A percentile compares a stretch with the other conserved stretches of the same genome.
Conservation (phyloP, 1,140 invertebrate genomes). For the Neodiprion pinetum region DNA sequence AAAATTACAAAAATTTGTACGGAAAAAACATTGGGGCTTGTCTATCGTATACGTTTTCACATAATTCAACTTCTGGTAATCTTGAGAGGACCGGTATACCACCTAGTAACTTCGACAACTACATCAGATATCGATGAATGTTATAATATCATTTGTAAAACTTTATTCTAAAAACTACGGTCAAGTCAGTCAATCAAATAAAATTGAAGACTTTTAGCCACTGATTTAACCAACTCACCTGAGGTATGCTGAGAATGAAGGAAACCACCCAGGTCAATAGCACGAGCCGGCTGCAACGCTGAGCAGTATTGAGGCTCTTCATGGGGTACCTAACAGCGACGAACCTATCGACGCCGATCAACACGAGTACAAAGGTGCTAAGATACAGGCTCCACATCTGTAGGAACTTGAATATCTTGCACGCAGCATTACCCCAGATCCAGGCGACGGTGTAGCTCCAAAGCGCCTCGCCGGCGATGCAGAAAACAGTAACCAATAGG, state of each 20-base stretch:
- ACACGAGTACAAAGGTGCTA: constrained; percentile 83
- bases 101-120: no score
- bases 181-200: no score
- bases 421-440: constrained; percentile 77
- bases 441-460: constrained; percentile 84
- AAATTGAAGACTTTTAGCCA: no score
- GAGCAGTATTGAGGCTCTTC: constrained; percentile 73
- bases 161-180: no score
- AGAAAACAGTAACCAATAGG: constrained; percentile 81
- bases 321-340: constrained; percentile 83
- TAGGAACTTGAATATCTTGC: constrained; percentile 82
- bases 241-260: constrained; percentile 77
- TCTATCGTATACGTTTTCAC: no score
- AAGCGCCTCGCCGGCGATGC: constrained; percentile 77
- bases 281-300: constrained; percentile 69
- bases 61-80: no score
- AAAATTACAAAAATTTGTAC: no score
- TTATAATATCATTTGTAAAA: no score
- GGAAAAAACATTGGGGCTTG: no score
- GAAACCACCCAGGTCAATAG: constrained; percentile 74
- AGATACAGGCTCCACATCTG: constrained; percentile 84
- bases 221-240: constrained; percentile 66
- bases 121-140: no score
- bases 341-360: constrained; percentile 83
- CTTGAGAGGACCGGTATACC: no score